Evolutionary conservation across 2,797 vertebrate genomes (phyloP).

Genomic region (Adrianichthys oophorus): DNA sequence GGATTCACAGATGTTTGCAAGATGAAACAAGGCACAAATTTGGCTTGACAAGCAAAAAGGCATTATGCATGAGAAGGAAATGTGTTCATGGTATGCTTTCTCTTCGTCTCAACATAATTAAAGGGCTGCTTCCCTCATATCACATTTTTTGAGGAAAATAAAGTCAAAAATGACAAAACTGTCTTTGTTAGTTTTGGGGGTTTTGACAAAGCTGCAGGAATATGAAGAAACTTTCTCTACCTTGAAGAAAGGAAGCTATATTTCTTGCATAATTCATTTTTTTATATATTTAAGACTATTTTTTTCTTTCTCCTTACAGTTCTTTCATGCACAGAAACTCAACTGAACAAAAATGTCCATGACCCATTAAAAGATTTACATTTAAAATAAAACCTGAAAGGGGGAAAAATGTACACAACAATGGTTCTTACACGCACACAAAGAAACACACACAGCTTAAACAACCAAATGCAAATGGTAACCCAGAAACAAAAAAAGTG

Average conservation of each 20-base stretch:
- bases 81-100: conserved; percentile 49
- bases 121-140: conserved; percentile 2
- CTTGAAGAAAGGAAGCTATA: not conserved
- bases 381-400: not conserved
- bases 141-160: no score
- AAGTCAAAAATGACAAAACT: conserved; percentile 14
- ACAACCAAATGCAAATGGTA: conserved; percentile 45
- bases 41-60: conserved; percentile 66
- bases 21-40: conserved; percentile 76
- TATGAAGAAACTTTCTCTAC: not conserved
- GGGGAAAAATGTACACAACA: conserved; percentile 6
- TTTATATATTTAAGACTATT: no score
- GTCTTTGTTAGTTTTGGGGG: conserved; percentile 1
- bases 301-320: not conserved
- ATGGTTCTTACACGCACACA: not conserved
- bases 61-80: conserved; percentile 57
- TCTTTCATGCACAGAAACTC: conserved; percentile 16
- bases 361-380: conserved; percentile 5
- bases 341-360: conserved; percentile 4
- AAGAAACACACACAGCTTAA: conserved; percentile 8
- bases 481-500: conserved; percentile 57
- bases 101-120: conserved; percentile 44
- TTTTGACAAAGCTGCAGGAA: conserved; percentile 9
- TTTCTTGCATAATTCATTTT: no score
- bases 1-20: conserved; percentile 67